Evolutionary conservation across 2,888 invertebrate species (phyloP), one percentile per base, ranked within the genome.

Genomic region (Tholera decimalis): DNA sequence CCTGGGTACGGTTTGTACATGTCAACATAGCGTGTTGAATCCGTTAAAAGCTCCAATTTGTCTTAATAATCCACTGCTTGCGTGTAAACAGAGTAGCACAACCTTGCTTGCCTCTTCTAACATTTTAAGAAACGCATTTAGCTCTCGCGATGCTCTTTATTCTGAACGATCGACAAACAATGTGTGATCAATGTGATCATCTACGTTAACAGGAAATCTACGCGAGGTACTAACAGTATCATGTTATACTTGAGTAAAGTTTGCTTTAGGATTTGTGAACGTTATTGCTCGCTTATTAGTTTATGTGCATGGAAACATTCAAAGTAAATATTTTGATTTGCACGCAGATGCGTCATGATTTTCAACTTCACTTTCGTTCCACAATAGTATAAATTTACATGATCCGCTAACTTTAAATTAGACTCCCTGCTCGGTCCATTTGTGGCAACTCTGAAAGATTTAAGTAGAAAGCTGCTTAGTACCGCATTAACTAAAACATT

Each of bases 101-200:
- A 65, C 63, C 66, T 75, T 56, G 78, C 73, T 70, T 61, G 44
- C 51, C 24, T 63, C 44, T 46, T 26, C 44, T 85, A 85, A 87
- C 89, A 85, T 85, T 84, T 84, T 80, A 79, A 73, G 62, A 73
- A 79, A 64, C 72, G 72, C 72, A 63, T 70, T 81, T 82, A 83
- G 85, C 86, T 85, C 77, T 69, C 81, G 49, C 61, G 58, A 67
- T 50, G 76, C 78, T 84, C 83, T 83, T 80, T 78, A 81, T 82
- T 80, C 77, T 71, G 73, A 78, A 82, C 72, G 71, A 61, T 86
- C 72, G 49, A 85, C 84, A 91, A 93, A 91, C 90, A 90, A 82
- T 86, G 88, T 90, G 89, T 91, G 91, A 88, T 89, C 76, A 73
- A 88, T 90, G 89, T 91, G 91, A 88, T 89, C 76, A 73, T 80